Conservation (phyloP, 2,113 vertebrate genomes). For the Empidonax traillii region DNA sequence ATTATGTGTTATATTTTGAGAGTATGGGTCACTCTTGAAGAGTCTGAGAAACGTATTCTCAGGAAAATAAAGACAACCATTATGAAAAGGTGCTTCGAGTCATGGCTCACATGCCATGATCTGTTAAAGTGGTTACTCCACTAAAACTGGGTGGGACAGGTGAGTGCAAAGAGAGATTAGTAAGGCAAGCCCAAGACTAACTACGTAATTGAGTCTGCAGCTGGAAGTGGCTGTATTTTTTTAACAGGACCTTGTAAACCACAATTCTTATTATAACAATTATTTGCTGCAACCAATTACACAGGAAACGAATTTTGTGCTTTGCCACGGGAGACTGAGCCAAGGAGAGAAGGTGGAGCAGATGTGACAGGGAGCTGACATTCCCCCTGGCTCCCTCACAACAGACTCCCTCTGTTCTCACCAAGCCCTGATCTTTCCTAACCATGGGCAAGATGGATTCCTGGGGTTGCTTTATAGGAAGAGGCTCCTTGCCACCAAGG, state of each 20-base stretch:
- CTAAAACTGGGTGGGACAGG: slow-evolving; percentile 41
- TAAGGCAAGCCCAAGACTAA: background rate
- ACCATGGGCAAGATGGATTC: background rate
- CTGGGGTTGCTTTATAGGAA: background rate
- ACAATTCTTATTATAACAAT: background rate
- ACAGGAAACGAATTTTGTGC: fast-evolving
- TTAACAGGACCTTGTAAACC: slow-evolving; percentile 12
- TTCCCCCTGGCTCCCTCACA: background rate
- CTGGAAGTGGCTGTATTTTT: slow-evolving; percentile 13
- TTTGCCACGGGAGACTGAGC: background rate
- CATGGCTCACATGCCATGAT: background rate
- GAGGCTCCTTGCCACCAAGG: background rate
- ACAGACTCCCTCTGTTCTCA: background rate
- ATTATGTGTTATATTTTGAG: background rate
- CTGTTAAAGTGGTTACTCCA: background rate
- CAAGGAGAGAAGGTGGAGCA: background rate
- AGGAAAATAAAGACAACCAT: background rate
- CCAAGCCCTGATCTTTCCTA: background rate
- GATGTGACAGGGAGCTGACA: background rate
- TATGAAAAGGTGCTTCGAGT: background rate
- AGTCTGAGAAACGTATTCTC: slow-evolving; percentile 5
- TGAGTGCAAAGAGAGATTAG: background rate
- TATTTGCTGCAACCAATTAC: background rate
- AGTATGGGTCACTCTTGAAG: background rate
- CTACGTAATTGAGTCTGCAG: background rate